Percentiles rank a stretch among this genome's conserved stretches.
phyloP scores from a whole-genome alignment of 1,140 invertebrate genomes.

The Trissolcus basalis region DNA sequence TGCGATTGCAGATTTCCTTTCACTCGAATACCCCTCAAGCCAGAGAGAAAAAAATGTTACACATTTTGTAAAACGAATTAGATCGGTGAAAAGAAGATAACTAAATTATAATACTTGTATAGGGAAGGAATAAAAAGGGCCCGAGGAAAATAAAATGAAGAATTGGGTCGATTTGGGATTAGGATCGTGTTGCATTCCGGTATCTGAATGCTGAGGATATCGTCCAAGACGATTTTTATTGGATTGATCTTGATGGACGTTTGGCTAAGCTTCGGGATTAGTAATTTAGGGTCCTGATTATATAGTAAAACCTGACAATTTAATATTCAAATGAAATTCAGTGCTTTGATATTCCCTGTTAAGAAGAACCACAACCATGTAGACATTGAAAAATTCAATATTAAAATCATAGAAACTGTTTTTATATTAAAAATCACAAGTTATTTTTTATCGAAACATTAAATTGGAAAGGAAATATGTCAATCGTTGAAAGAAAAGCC shows the following conservation, averaged over 20 bases:
- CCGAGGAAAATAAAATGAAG: not conserved
- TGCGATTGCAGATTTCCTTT: no score
- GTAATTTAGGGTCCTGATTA: conserved; percentile 16
- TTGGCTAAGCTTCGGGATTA: conserved; percentile 15
- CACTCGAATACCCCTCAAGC: no score
- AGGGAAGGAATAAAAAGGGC: not conserved
- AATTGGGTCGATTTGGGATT: conserved; percentile 13
- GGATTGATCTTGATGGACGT: conserved; percentile 29
- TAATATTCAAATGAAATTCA: not conserved
- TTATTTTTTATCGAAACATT: no score
- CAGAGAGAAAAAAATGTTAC: no score
- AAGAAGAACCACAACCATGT: no score
- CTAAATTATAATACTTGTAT: conserved; percentile 19
- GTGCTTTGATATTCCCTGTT: not conserved
- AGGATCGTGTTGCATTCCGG: conserved; percentile 3
- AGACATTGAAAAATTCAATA: no score
- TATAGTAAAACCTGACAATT: conserved; percentile 6
- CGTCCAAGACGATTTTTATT: conserved; percentile 16
- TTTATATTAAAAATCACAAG: no score
- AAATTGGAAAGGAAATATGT: no score
- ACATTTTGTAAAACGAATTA: not conserved
- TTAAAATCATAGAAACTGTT: no score
- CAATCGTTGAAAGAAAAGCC: no score
- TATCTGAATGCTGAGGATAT: conserved; percentile 9
- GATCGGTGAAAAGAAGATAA: conserved; percentile 3